Percentiles rank a stretch among this genome's conserved stretches.
Conservation (phyloP, 2,113 vertebrate genomes). For the Cephalopholis sonnerati region DNA sequence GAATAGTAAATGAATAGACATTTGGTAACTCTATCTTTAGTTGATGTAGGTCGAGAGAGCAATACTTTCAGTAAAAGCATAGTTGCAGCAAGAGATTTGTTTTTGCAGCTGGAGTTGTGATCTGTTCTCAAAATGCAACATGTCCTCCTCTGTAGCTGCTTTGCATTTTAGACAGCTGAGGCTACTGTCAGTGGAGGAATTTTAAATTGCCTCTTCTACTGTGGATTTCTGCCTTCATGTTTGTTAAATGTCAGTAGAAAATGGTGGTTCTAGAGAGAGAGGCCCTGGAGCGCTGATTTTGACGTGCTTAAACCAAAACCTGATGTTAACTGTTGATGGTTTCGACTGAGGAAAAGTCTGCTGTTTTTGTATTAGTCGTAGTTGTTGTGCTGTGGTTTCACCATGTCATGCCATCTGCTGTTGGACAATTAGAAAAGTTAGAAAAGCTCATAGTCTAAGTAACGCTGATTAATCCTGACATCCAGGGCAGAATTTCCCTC, state of each 20-base stretch:
- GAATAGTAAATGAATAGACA: neutral
- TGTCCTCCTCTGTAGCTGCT: conserved; percentile 16
- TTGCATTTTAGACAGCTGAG: conserved; percentile 2
- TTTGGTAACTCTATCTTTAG: neutral
- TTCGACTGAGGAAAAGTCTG: neutral
- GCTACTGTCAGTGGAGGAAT: neutral
- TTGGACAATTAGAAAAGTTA: neutral
- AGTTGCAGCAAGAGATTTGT: neutral
- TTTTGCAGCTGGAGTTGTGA: conserved; percentile 1
- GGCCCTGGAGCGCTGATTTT: neutral
- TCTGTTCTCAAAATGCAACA: neutral
- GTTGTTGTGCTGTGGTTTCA: neutral
- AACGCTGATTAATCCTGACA: neutral
- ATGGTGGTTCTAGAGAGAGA: neutral
- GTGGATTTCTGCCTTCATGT: conserved; percentile 2
- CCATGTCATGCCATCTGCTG: neutral
- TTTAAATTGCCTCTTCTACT: conserved; percentile 13
- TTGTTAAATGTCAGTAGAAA: conserved; percentile 22
- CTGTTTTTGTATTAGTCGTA: neutral
- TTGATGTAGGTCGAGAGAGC: neutral
- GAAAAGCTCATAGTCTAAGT: neutral
- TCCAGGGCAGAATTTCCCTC: neutral
- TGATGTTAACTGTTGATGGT: neutral
- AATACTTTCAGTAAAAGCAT: neutral
- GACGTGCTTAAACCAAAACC: neutral